These are phyloP conservation scores for Castor canadensis DNA, from an alignment of 2,113 vertebrate genomes.

Conservation along the genomic window DNA sequence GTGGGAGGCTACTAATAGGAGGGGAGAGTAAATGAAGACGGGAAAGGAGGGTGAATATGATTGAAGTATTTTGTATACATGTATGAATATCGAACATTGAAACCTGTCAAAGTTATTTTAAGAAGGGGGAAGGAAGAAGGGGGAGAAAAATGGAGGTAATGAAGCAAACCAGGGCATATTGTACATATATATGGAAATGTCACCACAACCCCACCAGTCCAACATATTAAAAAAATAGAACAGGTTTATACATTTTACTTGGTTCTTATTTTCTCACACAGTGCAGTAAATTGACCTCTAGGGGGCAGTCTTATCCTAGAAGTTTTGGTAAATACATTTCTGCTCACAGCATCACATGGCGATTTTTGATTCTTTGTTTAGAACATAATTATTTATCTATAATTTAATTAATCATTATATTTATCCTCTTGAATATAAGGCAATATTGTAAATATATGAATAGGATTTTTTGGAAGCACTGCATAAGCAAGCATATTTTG, in stretches of 20 bases:
- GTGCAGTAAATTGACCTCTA: constrained; percentile 9
- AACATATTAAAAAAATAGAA: not conserved
- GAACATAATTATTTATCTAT: not conserved
- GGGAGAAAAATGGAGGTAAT: too few relatives aligned
- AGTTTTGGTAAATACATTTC: not conserved
- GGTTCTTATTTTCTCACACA: not conserved
- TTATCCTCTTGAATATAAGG: not conserved
- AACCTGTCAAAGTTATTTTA: too few relatives aligned
- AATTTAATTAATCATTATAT: not conserved
- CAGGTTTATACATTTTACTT: not conserved
- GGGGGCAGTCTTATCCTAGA: constrained; percentile 48
- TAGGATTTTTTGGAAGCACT: not conserved
- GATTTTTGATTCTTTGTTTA: constrained; percentile 5
- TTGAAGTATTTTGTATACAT: too few relatives aligned
- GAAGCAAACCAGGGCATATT: too few relatives aligned
- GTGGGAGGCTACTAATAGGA: too few relatives aligned
- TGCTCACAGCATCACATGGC: too few relatives aligned
- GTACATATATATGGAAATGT: too few relatives aligned
- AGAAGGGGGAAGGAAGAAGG: too few relatives aligned
- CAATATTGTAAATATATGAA: not conserved
- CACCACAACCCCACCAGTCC: too few relatives aligned
- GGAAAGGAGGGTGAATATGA: too few relatives aligned
- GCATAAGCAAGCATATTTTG: not conserved
- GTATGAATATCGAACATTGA: too few relatives aligned
- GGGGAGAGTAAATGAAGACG: too few relatives aligned